phyloP scores from a whole-genome alignment of 2,113 vertebrate genomes.

The Rhadina sibilatrix region DNA sequence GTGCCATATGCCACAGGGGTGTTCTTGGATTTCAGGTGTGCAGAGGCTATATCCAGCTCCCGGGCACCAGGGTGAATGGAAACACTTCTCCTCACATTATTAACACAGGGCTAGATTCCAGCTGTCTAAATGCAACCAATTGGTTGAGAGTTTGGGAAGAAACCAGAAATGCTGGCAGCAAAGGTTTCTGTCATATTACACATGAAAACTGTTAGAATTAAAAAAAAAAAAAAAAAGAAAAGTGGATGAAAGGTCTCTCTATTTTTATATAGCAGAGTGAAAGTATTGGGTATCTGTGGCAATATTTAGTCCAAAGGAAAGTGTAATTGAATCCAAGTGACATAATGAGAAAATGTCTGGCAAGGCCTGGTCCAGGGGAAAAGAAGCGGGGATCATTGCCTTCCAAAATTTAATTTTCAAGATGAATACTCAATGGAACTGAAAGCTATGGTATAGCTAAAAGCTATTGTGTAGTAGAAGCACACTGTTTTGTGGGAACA shows the following conservation, averaged over 20 bases:
- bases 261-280: constrained; percentile 17
- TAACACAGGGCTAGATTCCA: not conserved
- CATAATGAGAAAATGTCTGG: constrained; percentile 1
- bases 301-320: not conserved
- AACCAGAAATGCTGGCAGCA: not conserved
- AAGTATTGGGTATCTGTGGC: constrained; percentile 16
- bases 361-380: not conserved
- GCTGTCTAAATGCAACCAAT: not conserved
- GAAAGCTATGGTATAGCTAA: not conserved
- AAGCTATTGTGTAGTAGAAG: not conserved
- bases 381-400: not conserved
- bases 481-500: not conserved
- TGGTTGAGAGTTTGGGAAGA: not conserved
- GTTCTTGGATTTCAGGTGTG: constrained; percentile 24
- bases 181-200: not conserved
- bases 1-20: not conserved
- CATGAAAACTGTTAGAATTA: not conserved
- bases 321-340: constrained; percentile 50
- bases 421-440: not conserved
- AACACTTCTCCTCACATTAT: not conserved
- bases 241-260: constrained; percentile 10
- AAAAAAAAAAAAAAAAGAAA: not conserved
- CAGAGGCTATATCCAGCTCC: not conserved
- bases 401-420: not conserved
- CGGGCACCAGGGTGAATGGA: not conserved